Evolutionary conservation across 2,113 vertebrate genomes (phyloP).

Genomic region (Microtus montanus): DNA sequence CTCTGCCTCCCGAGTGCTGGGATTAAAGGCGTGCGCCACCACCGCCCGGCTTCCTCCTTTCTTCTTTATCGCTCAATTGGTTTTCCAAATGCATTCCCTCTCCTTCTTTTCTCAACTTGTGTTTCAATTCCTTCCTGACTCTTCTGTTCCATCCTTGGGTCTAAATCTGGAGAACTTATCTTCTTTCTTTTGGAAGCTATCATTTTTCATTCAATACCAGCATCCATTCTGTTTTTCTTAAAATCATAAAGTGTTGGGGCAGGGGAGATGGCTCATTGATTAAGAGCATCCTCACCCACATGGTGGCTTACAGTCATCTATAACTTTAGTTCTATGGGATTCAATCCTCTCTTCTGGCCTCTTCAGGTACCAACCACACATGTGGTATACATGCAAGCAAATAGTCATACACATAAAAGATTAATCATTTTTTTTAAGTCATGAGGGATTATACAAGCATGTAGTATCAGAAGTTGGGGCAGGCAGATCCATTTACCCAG

Average conservation of each 20-base stretch:
- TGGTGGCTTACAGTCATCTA: background rate
- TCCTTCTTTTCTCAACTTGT: background rate
- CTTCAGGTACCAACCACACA: background rate
- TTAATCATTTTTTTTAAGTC: background rate
- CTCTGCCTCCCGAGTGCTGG: no score
- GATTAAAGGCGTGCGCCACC: no score
- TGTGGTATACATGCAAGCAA: background rate
- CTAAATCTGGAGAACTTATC: background rate
- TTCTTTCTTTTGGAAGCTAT: background rate
- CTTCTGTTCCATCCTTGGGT: background rate
- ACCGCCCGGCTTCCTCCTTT: no score
- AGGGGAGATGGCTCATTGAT: background rate
- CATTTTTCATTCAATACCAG: background rate
- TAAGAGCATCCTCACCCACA: background rate
- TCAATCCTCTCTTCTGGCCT: background rate
- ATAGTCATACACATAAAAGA: background rate
- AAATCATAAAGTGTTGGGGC: background rate
- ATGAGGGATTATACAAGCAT: background rate
- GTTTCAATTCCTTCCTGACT: background rate
- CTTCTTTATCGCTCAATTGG: background rate
- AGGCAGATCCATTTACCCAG: background rate
- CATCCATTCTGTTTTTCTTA: background rate
- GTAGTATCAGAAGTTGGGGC: background rate
- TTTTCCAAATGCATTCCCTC: background rate
- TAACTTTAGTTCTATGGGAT: background rate